Base-by-base conservation (phyloP, 2,888 invertebrate species). In the Drosophila bunnanda region DNA sequence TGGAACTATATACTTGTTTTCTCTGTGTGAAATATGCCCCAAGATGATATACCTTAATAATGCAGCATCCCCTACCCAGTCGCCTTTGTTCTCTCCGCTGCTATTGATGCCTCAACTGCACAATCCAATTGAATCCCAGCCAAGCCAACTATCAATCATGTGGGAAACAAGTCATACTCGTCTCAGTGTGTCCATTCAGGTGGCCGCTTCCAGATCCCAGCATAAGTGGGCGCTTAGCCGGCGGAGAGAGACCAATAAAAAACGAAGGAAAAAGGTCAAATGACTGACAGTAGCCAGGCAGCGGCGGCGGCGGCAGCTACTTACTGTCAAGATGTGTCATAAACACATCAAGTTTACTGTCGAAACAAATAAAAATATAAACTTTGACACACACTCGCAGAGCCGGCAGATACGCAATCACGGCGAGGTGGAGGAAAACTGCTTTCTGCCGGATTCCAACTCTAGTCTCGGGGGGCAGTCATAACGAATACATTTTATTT, bases 291-390 rank as follows among this genome's bases (percentile, higher is more conserved):
- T 76, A 85, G 88, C 70, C 86, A 66, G 74, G 66, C 77, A 64
- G 67, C 70, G 56, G 77, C 34, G 43, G 43, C 41, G n/a, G 44
- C 70, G 39, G 53, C 75, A 67, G 75, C 77, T 89, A 86, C 89
- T 86, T 89, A 88, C 79, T 86, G 89, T 89, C 89, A 88, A 86
- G 88, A 76, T 77, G 77, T 86, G 86, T 88, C 89, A 86, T 86
- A 88, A 84, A 89, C 87, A 89, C 89, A 89, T 86, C 86, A 86
- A 86, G 67, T 86, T 88, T 81, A 88, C 81, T 89, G 86, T 86
- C 86, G 81, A 87, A 89, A 86, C 82, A 89, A 83, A 88, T 86
- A 83, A 83, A 88, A 80, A 79, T 86, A 88, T 81, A 88, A 88
- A 89, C 89, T 86, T 88, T 83, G 88, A 89, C 85, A 89, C 69